Evolutionary conservation across 2,113 vertebrate species (phyloP).

Genomic region (Prionailurus viverrinus): DNA sequence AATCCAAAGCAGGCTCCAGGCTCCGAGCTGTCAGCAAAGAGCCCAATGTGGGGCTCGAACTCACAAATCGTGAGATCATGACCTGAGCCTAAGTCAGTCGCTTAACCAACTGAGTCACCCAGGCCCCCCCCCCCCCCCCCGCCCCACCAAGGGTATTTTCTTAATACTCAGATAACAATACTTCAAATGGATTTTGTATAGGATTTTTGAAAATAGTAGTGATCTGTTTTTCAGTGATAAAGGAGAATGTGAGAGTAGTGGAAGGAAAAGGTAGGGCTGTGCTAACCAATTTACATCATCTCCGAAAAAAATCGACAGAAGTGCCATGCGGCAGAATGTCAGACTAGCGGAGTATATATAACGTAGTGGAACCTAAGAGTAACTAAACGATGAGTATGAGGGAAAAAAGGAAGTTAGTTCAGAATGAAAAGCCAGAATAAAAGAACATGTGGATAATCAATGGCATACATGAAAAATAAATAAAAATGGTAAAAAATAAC

Average conservation of each 20-base stretch:
- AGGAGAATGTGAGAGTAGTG: not conserved
- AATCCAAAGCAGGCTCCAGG: too few species aligned
- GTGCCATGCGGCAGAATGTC: not conserved
- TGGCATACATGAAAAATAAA: not conserved
- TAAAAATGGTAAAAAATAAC: not conserved
- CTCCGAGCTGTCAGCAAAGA: too few species aligned
- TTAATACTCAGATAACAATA: not conserved
- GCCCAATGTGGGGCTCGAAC: too few species aligned
- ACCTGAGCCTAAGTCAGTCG: too few species aligned
- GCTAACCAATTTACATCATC: not conserved
- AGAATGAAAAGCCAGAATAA: not conserved
- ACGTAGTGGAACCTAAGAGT: not conserved
- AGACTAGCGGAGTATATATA: not conserved
- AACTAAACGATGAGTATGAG: not conserved
- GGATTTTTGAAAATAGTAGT: not conserved
- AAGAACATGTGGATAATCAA: not conserved
- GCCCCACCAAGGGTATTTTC: not conserved
- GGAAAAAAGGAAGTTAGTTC: not conserved
- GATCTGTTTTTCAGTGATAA: not conserved
- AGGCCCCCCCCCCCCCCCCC: too few species aligned
- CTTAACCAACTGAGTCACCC: too few species aligned
- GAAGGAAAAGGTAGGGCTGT: not conserved
- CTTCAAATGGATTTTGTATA: constrained; percentile 6
- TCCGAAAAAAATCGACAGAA: not conserved
- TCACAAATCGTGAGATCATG: too few species aligned